Percentiles rank a stretch among this genome's conserved stretches.
phyloP scores from a whole-genome alignment of 1,140 invertebrate species.

The Helicoverpa armigera region DNA sequence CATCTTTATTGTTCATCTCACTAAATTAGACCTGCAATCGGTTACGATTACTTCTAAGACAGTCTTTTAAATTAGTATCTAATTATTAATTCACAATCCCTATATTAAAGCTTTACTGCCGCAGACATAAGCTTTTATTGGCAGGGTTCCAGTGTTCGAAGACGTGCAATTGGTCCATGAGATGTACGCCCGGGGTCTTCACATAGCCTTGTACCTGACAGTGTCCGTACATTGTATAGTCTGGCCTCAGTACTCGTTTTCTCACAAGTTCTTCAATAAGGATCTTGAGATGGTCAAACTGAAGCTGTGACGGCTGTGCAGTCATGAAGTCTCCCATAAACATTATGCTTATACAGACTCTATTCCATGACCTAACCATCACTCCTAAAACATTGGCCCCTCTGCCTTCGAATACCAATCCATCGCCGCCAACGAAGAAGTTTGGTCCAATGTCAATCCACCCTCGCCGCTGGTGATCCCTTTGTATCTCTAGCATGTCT shows the following conservation, averaged over 20 bases:
- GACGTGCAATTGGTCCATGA: slow-evolving; percentile 62
- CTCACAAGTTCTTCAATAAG: slow-evolving; percentile 66
- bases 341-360: slow-evolving; percentile 72
- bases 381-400: slow-evolving; percentile 72
- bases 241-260: slow-evolving; percentile 56
- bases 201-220: slow-evolving; percentile 68
- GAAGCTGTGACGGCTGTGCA: slow-evolving; percentile 54
- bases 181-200: slow-evolving; percentile 66
- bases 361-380: slow-evolving; percentile 69
- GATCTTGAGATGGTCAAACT: slow-evolving; percentile 69
- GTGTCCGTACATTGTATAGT: slow-evolving; percentile 69
- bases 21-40: background rate
- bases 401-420: slow-evolving; percentile 77
- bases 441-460: slow-evolving; percentile 76
- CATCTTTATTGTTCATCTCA: background rate
- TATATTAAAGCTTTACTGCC: no score
- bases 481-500: slow-evolving; percentile 68
- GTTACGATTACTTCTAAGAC: background rate
- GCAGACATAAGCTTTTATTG: slow-evolving; percentile 59
- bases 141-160: slow-evolving; percentile 67
- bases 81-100: background rate
- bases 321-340: slow-evolving; percentile 74
- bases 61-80: background rate
- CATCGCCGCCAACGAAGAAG: slow-evolving; percentile 73
- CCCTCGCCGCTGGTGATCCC: slow-evolving; percentile 63